Conservation (phyloP, 2,888 invertebrate species). For the Caenorhabditis sp. region DNA sequence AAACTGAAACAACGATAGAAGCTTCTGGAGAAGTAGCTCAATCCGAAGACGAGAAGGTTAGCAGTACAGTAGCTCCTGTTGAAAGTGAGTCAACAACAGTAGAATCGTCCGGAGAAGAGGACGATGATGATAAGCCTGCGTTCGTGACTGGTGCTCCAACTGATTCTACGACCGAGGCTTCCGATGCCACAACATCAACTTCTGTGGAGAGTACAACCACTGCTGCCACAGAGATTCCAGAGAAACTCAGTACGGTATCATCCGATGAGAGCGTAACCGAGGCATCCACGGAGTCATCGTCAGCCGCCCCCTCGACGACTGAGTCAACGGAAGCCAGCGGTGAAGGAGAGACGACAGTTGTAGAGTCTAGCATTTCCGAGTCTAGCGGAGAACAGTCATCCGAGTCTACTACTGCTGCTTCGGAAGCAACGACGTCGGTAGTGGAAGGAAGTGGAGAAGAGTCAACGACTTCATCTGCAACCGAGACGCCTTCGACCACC, state of each 20-base stretch:
- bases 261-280: neutral
- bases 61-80: conserved; percentile 1
- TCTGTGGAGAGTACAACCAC: conserved; percentile 8
- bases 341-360: conserved; percentile 29
- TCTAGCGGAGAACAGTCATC: conserved; percentile 22
- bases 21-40: conserved; percentile 18
- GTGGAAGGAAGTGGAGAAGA: conserved; percentile 31
- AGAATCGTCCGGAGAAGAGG: conserved; percentile 26
- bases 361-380: neutral
- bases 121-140: conserved; percentile 48
- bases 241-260: conserved; percentile 6
- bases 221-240: neutral
- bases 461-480: neutral
- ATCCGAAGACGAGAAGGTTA: conserved; percentile 20
- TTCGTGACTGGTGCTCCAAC: conserved; percentile 40
- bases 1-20: conserved; percentile 1
- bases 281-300: neutral
- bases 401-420: neutral
- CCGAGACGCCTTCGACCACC: conserved; percentile 12
- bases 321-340: conserved; percentile 24
- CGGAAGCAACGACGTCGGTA: neutral
- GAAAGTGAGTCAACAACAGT: conserved; percentile 29
- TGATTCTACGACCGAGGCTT: conserved; percentile 30
- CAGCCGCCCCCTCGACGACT: neutral
- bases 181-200: neutral